Conservation (phyloP, 2,113 vertebrate species). For the Tonatia bakeri region DNA sequence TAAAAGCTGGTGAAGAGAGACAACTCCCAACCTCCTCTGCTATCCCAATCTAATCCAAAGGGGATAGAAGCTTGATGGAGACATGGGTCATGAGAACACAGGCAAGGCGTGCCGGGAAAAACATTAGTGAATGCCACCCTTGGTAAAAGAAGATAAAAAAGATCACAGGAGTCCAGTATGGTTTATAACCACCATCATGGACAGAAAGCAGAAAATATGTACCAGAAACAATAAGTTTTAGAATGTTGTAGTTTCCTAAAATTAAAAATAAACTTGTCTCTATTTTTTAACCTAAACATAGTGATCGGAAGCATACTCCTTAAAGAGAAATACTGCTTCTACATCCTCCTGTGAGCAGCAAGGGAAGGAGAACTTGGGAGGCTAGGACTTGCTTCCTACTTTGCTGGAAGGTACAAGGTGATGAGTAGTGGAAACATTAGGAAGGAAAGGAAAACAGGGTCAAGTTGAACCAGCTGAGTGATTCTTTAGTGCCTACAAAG, state of each 20-base stretch:
- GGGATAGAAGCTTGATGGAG: background rate
- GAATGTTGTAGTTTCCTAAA: background rate
- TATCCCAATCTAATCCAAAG: background rate
- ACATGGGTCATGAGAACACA: background rate
- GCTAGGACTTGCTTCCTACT: background rate
- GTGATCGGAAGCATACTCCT: background rate
- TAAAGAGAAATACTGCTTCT: background rate
- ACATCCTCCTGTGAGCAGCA: background rate
- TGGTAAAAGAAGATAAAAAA: background rate
- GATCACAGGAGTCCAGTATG: rapidly evolving
- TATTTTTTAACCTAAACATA: background rate
- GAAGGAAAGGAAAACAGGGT: background rate
- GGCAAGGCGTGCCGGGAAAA: background rate
- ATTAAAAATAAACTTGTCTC: background rate
- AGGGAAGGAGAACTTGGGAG: background rate
- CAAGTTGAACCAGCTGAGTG: background rate
- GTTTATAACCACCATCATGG: background rate
- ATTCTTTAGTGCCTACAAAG: background rate
- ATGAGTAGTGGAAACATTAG: background rate
- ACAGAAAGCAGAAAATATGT: background rate
- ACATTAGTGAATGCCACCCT: background rate
- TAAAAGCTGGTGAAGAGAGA: background rate
- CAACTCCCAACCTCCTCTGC: background rate
- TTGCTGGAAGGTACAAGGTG: background rate
- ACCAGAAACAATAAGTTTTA: background rate